Base-by-base conservation (phyloP, 2,888 invertebrate species). In the Epinotia bilunana region DNA sequence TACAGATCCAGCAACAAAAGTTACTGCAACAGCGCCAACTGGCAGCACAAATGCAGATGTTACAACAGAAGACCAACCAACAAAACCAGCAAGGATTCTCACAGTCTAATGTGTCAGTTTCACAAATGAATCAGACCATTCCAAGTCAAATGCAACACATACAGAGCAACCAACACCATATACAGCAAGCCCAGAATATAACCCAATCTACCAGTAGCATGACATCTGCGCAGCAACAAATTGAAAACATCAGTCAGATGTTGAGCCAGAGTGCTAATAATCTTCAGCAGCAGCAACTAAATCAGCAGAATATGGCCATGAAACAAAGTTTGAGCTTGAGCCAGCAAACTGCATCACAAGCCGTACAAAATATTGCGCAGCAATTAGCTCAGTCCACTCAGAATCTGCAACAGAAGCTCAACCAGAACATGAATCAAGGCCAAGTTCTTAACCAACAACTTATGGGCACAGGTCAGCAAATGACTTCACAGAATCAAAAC, bases 211-310 rank as follows among this genome's bases (percentile, higher is more conserved):
- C 81, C 63, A 91, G 90, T 20, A 88, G 95, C 55, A 94, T 95
- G 85, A 95, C 92, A 70, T 95, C 95, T 61, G 95, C 95, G 20
- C 93, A 93, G 79, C 95, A 95, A 79, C 94, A 95, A 79, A 95
- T 95, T 84, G 95, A 95, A 80, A 92, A 95, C 63, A 95, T 95
- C 23, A 94, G 94, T 61, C 96, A 96, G 80, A 93, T 94, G 93
- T 81, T 94, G 49, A 94, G 94, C 80, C 94, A 94, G 75, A 93
- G 93, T 83, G 93, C 93, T 16, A 93, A 93, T 78, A 93, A 92
- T 75, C 81, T 94, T 62, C 93, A 93, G 78, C 94, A 92, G 75
- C 88, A 90, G 71, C 94, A 94, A 78, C 77, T 91, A 13, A 91
- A 89, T 77, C 92, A 93, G 74, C 93, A 94, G 72, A 93, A 90